Conservation (phyloP, 2,888 invertebrate genomes). For the Hyposoter dolosus region DNA sequence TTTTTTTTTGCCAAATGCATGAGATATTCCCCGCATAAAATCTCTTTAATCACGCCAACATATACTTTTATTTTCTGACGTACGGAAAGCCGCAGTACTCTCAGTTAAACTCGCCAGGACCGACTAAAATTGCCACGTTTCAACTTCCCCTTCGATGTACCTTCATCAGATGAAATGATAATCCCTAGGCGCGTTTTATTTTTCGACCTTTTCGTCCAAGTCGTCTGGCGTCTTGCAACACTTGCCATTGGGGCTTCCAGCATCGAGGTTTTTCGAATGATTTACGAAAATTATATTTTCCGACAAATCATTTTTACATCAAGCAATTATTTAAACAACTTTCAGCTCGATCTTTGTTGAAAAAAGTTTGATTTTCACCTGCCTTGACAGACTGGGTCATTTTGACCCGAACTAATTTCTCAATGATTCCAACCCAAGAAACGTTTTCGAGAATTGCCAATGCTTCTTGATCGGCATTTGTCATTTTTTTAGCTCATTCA, state of each 20-base stretch:
- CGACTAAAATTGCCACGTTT: slow-evolving; percentile 22
- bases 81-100: slow-evolving; percentile 45
- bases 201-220: slow-evolving; percentile 1
- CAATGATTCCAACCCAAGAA: no score
- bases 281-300: neutral
- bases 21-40: slow-evolving; percentile 24
- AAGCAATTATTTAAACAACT: neutral
- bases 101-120: slow-evolving; percentile 24
- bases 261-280: neutral
- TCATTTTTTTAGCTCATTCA: no score
- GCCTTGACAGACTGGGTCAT: no score
- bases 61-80: slow-evolving; percentile 68
- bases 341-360: no score
- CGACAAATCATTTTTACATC: neutral
- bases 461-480: no score
- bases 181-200: slow-evolving; percentile 19
- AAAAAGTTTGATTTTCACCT: no score
- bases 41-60: slow-evolving; percentile 62
- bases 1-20: slow-evolving; percentile 39
- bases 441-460: no score
- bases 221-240: neutral
- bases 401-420: no score
- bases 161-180: slow-evolving; percentile 5
- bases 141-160: slow-evolving; percentile 17
- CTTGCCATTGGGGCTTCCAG: neutral